Conservation (phyloP, 1,140 invertebrate genomes). For the Ruditapes philippinarum region DNA sequence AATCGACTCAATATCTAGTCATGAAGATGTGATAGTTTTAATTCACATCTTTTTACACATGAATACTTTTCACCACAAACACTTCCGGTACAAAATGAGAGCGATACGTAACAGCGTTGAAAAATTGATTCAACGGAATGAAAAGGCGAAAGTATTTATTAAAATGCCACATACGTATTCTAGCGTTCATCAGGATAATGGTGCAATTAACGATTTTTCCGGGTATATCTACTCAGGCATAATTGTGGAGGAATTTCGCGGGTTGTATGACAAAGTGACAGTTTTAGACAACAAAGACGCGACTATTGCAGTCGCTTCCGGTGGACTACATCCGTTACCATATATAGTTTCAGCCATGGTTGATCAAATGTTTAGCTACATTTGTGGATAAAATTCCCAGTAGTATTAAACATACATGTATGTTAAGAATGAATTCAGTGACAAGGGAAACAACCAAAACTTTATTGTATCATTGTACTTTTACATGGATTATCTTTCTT, state of each 20-base stretch:
- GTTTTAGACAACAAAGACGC: not conserved
- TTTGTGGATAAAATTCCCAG: constrained; percentile 27
- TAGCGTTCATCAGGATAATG: not conserved
- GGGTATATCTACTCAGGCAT: not conserved
- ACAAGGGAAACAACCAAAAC: no score
- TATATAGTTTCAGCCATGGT: constrained; percentile 4
- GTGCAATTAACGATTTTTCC: constrained; percentile 8
- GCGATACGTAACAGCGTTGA: constrained; percentile 2
- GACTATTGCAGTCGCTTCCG: not conserved
- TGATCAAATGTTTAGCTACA: constrained; percentile 15
- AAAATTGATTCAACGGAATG: not conserved
- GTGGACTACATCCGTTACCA: not conserved
- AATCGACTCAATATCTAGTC: not conserved
- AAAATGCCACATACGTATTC: constrained; percentile 28
- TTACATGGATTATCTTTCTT: no score
- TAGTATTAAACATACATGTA: no score
- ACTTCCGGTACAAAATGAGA: not conserved
- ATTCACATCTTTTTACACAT: constrained; percentile 12
- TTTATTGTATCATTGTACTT: no score
- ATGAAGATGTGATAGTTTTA: not conserved
- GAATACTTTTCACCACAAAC: not conserved
- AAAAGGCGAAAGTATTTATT: not conserved
- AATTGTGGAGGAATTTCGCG: not conserved
- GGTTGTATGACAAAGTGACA: not conserved
- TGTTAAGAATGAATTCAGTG: no score